Percentiles rank a stretch among this genome's conserved stretches.
These are phyloP conservation scores for Cygnus atratus DNA, from an alignment of 2,113 vertebrate genomes.

Conservation along the genomic window DNA sequence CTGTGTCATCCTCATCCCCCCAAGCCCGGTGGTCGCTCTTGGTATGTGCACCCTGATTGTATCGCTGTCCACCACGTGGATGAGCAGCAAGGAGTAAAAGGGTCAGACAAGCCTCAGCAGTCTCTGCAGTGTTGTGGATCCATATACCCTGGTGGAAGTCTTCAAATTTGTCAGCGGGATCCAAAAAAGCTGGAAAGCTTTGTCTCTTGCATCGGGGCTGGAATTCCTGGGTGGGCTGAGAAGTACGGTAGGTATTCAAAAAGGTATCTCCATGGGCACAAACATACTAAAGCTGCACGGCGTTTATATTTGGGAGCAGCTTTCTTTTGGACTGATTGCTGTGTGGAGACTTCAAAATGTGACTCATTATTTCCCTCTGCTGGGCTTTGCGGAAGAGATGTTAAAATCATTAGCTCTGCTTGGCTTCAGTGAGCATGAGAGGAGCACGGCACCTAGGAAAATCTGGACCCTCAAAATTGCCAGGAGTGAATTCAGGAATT, in stretches of 20 bases:
- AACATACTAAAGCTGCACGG: background rate
- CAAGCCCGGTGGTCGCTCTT: background rate
- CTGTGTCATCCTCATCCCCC: background rate
- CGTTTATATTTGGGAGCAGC: background rate
- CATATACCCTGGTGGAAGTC: background rate
- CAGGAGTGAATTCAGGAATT: background rate
- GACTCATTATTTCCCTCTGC: background rate
- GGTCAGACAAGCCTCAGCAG: background rate
- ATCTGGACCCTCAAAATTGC: fast-evolving
- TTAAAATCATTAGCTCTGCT: background rate
- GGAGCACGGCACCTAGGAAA: background rate
- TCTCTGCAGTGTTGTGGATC: background rate
- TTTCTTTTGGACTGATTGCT: background rate
- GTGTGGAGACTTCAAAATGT: background rate
- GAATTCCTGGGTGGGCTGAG: background rate
- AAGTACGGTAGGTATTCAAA: background rate
- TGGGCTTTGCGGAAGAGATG: background rate
- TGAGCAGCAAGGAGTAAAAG: background rate
- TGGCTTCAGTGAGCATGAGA: background rate
- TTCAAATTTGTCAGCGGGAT: background rate
- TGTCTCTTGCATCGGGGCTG: background rate
- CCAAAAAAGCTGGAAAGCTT: background rate
- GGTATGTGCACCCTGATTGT: background rate
- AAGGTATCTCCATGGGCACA: background rate
- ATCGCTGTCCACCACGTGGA: background rate